Conservation (phyloP, 2,888 invertebrate species). For the Stratiomys singularior region DNA sequence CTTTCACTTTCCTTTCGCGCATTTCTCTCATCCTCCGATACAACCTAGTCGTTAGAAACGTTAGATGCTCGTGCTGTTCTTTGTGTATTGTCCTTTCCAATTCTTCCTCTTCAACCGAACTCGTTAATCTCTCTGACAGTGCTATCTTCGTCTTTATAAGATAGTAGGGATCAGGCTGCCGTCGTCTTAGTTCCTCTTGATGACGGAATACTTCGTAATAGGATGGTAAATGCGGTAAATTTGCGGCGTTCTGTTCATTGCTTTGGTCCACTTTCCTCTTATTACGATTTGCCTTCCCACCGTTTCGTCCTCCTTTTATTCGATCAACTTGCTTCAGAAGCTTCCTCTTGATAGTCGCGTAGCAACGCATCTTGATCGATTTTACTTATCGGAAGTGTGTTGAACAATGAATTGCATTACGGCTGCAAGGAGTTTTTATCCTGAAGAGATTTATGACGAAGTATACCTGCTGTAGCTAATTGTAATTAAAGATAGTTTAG, state of each 20-base stretch:
- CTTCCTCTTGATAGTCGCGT: neutral
- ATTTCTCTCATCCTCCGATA: neutral
- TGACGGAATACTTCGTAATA: constrained; percentile 20
- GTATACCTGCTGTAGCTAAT: too few relatives aligned
- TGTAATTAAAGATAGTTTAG: too few relatives aligned
- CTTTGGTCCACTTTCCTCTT: too few relatives aligned
- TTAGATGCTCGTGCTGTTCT: constrained; percentile 17
- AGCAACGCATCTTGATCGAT: neutral
- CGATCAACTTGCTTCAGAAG: neutral
- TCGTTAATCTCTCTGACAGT: neutral
- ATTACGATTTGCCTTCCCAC: neutral
- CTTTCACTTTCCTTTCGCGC: neutral
- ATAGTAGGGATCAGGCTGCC: neutral
- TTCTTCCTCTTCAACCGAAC: constrained; percentile 25
- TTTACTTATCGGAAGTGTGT: too few relatives aligned
- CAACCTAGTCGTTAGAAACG: neutral
- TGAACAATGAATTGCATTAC: too few relatives aligned
- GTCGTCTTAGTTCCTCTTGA: neutral
- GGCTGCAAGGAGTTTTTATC: too few relatives aligned
- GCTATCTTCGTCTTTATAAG: constrained; percentile 2
- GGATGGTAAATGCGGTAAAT: neutral
- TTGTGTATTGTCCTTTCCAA: constrained; percentile 12
- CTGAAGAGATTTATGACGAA: too few relatives aligned
- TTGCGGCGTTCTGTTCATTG: neutral
- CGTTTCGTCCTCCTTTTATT: neutral